phyloP scores from a whole-genome alignment of 2,888 invertebrate genomes.

The Dorcus parallelipipedus region DNA sequence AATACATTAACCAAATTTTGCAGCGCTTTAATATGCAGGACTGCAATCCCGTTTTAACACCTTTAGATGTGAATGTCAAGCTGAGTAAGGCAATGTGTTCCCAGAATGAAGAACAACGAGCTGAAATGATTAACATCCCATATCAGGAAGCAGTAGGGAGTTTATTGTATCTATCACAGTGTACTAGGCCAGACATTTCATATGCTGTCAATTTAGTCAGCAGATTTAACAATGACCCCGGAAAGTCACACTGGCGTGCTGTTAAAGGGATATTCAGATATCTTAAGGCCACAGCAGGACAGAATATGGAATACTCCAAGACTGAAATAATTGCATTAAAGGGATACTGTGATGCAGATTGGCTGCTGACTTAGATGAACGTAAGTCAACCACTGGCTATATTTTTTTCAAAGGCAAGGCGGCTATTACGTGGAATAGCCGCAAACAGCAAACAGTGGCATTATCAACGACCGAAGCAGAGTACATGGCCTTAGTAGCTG shows the following conservation, averaged over 20 bases:
- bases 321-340: no score
- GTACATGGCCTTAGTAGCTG: no score
- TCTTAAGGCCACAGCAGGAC: no score
- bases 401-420: no score
- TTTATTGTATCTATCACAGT: constrained; percentile 6
- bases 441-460: no score
- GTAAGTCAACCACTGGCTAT: no score
- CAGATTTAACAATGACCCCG: constrained; percentile 7
- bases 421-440: no score
- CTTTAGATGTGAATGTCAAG: not conserved
- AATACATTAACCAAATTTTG: constrained; percentile 2
- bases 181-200: constrained; percentile 11
- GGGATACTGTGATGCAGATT: no score
- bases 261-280: not conserved
- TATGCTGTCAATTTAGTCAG: constrained; percentile 10
- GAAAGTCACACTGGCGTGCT: constrained; percentile 7
- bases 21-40: constrained; percentile 3
- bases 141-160: constrained; percentile 3
- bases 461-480: no score
- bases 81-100: not conserved
- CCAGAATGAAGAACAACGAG: not conserved
- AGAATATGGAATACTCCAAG: no score
- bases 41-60: not conserved
- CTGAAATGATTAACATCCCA: not conserved
- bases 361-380: no score